phyloP scores from a whole-genome alignment of 30 jellyfish, hydroid and myxozoan species.

The Aurelia coerulea region DNA sequence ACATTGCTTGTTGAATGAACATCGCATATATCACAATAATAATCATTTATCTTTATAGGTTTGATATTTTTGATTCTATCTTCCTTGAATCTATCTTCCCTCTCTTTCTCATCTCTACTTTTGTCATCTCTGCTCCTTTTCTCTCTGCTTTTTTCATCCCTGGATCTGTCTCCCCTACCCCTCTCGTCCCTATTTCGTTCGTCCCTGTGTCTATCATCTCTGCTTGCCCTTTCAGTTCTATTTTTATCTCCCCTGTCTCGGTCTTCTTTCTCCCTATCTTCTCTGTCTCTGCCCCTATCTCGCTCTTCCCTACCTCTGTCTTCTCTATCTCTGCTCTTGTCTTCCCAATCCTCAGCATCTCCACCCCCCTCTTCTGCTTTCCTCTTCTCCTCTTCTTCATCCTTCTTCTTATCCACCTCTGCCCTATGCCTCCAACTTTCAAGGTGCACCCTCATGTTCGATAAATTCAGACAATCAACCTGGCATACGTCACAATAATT shows the following conservation, averaged over 20 bases:
- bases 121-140: not conserved
- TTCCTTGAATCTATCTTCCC: slow-evolving; percentile 15
- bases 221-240: no score
- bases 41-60: slow-evolving; percentile 7
- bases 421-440: slow-evolving; percentile 98
- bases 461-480: slow-evolving; percentile 77
- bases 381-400: slow-evolving; percentile 43
- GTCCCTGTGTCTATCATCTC: no score
- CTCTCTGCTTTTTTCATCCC: not conserved
- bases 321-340: no score
- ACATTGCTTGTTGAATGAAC: slow-evolving; percentile 27
- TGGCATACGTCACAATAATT: slow-evolving; percentile 75
- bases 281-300: no score
- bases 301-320: not conserved
- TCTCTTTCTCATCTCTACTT: not conserved
- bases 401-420: slow-evolving; percentile 70
- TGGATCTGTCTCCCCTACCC: not conserved
- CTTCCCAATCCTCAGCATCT: not conserved
- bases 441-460: slow-evolving; percentile 67
- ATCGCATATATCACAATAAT: slow-evolving; percentile 80
- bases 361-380: not conserved
- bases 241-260: no score
- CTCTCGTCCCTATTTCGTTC: not conserved
- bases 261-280: no score
- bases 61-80: not conserved